Percentiles rank a stretch among this genome's conserved stretches.
Conservation (phyloP, 2,888 invertebrate genomes). For the Escarpia spicata region DNA sequence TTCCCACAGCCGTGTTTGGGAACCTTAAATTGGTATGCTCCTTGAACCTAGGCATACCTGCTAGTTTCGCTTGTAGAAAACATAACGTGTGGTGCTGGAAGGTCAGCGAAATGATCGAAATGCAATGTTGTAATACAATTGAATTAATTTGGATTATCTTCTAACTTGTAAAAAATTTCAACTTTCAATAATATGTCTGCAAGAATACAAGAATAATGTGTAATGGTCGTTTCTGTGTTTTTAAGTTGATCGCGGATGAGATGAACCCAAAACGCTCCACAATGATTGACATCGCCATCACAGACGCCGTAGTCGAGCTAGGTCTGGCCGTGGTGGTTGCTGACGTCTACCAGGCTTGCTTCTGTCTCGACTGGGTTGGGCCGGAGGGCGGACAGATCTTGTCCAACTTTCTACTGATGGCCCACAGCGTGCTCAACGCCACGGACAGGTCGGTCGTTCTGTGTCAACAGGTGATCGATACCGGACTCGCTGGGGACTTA, state of each 20-base stretch:
- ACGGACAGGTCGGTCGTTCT: neutral
- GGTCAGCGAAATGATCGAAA: no score
- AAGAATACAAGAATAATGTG: neutral
- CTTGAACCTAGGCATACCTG: no score
- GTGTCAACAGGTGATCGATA: neutral
- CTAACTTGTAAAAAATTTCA: no score
- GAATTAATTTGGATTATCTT: no score
- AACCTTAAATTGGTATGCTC: no score
- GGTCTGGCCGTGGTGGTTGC: neutral
- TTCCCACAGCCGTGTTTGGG: no score
- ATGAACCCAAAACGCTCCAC: neutral
- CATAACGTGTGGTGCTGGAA: no score
- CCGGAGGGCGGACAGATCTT: neutral
- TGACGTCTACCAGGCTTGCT: neutral
- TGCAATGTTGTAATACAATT: no score
- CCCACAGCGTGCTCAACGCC: neutral
- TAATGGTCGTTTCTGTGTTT: neutral
- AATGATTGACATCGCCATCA: neutral
- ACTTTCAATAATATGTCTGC: neutral
- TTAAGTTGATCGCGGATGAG: neutral
- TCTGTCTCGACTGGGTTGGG: neutral
- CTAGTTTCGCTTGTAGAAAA: no score
- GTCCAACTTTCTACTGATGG: neutral
- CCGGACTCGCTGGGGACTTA: neutral
- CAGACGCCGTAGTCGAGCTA: no score